Base-by-base conservation (phyloP, 2,888 invertebrate species). In the Drosophila demipolita region DNA sequence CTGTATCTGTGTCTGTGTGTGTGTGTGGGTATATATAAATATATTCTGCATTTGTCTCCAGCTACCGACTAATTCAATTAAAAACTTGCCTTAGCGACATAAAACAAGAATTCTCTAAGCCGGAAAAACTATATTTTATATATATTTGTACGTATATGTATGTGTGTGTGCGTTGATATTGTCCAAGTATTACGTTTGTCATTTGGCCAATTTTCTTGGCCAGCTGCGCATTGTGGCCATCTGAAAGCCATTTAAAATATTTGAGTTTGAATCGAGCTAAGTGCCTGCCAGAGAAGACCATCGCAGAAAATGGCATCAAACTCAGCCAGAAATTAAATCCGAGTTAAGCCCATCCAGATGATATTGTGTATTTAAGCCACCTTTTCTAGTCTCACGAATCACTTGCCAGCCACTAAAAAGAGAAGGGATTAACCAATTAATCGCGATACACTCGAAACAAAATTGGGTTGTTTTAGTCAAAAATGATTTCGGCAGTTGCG, bases 51-150 rank as follows among this genome's bases (percentile, higher is more conserved):
- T 74, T 66, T 69, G 66, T 66, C 80, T 66, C 40, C 70, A 4
- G 53, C 66, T 68, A 65, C 58, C 48, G 63, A 29, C 29, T 76
- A 68, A 78, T 80, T 78, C 77, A 78, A 78, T 80, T 78, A 78
- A 69, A 78, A 78, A 76, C 67, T 76, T 78, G 78, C 72, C 66
- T 77, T 66, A 68, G 68, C 71, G 68, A 67, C 80, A 78, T 66
- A 59, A 77, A 78, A 71, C 80, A 80, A 59, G 66, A 78, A 62
- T 55, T 59, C 63, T 66, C n/a, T 50, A 38, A 79, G 66, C 75
- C 52, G 61, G 60, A 66, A 79, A 63, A 75, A 75, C 65, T 77
- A 69, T 75, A 69, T 63, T 33, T 45, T 45, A 15, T 15, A 45
- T 23, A 60, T 63, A 59, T 70, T 55, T 62, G n/a, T 32, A 23